phyloP scores from a whole-genome alignment of 2,797 vertebrate species.

The Brachymystax lenok region DNA sequence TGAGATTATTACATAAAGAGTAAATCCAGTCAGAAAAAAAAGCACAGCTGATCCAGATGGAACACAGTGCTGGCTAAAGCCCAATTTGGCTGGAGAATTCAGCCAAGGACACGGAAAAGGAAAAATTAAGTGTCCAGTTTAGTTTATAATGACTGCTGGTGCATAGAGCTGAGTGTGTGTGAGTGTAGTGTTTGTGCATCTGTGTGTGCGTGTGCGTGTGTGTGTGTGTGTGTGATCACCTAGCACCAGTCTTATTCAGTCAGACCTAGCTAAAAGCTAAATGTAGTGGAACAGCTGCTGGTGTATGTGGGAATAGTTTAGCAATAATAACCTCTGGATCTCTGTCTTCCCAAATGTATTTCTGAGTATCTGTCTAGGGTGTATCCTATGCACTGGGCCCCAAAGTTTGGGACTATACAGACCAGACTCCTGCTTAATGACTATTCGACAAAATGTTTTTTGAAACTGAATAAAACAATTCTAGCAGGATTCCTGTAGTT shows the following conservation, averaged over 20 bases:
- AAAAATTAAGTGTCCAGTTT: constrained; percentile 39
- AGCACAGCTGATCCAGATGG: constrained; percentile 59
- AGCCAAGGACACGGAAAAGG: constrained; percentile 1
- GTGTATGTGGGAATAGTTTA: constrained; percentile 59
- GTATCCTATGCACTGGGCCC: not conserved
- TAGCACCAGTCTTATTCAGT: not conserved
- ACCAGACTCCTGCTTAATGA: constrained; percentile 11
- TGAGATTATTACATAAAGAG: constrained; percentile 66
- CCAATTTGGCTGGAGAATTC: constrained; percentile 33
- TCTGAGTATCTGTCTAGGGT: constrained; percentile 21
- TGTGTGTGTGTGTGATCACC: not conserved
- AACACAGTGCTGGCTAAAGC: constrained; percentile 43
- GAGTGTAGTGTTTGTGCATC: not conserved
- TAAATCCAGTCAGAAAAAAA: constrained; percentile 52
- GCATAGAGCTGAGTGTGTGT: not conserved
- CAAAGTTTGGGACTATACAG: not conserved
- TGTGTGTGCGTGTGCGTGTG: not conserved
- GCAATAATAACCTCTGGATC: constrained; percentile 65
- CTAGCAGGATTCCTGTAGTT: no score
- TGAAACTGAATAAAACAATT: no score
- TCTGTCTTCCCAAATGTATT: constrained; percentile 58
- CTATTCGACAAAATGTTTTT: no score
- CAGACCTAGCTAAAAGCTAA: constrained; percentile 49
- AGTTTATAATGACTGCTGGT: constrained; percentile 44
- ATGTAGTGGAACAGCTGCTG: constrained; percentile 70